Evolutionary conservation across 2,113 vertebrate species (phyloP).

Genomic region (Cheirogaleus medius): DNA sequence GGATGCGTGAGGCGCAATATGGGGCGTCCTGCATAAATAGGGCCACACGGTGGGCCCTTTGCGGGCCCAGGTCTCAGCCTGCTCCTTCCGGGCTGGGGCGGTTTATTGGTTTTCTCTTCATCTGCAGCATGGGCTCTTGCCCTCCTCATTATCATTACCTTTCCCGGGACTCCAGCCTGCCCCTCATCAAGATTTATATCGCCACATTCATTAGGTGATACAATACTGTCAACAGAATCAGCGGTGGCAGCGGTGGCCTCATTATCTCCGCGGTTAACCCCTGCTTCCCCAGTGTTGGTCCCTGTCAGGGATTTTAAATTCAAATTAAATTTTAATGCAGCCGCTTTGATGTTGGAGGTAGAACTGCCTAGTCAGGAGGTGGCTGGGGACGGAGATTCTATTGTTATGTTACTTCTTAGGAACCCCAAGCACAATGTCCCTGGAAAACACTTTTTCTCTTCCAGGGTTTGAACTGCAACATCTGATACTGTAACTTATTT

Average conservation of each 20-base stretch:
- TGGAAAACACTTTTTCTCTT: constrained; percentile 25
- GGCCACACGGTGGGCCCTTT: background rate
- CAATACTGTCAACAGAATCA: constrained; percentile 77
- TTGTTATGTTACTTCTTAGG: background rate
- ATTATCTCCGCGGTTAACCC: constrained; percentile 78
- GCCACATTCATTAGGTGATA: constrained; percentile 72
- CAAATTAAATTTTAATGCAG: constrained; percentile 77
- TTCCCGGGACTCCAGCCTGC: constrained; percentile 53
- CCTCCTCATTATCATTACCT: constrained; percentile 60
- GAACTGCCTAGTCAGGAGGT: constrained; percentile 66
- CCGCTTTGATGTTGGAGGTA: constrained; percentile 74
- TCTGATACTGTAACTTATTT: background rate
- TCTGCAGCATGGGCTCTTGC: background rate
- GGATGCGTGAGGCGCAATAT: fast-evolving
- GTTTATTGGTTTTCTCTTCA: constrained; percentile 20
- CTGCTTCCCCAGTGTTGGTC: constrained; percentile 65
- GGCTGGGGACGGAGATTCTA: background rate
- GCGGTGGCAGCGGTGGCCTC: constrained; percentile 66
- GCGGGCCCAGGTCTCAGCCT: background rate
- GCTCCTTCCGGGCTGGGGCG: background rate
- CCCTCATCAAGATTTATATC: constrained; percentile 74
- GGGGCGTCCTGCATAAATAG: background rate
- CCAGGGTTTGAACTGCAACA: background rate
- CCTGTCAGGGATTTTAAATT: constrained; percentile 76
- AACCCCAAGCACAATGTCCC: background rate